phyloP scores from a whole-genome alignment of 2,888 invertebrate genomes.

The Plebejus argus region DNA sequence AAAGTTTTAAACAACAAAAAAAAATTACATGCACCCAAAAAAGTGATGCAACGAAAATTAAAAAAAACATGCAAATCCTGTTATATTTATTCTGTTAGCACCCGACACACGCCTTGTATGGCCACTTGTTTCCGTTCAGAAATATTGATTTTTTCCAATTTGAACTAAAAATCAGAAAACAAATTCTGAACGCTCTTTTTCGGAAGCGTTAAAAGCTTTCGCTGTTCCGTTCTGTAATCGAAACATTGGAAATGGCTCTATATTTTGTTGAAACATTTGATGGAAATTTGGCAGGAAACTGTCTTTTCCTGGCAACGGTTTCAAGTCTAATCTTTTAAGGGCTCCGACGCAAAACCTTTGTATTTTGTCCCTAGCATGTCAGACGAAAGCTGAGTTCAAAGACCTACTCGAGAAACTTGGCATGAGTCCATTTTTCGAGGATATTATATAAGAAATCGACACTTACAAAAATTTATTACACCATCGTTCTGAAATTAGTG shows the following conservation, averaged over 20 bases:
- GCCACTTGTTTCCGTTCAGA: not conserved
- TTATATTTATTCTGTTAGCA: not conserved
- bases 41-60: not conserved
- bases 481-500: not conserved
- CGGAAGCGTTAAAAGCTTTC: conserved; percentile 21
- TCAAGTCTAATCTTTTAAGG: not conserved
- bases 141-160: conserved; percentile 9
- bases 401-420: not conserved
- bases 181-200: conserved; percentile 23
- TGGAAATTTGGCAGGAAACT: conserved; percentile 5
- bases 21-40: not conserved
- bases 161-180: conserved; percentile 4
- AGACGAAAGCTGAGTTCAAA: not conserved
- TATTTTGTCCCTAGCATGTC: not conserved
- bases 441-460: not conserved
- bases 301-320: conserved; percentile 8
- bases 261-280: conserved; percentile 26
- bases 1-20: not conserved
- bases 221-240: conserved; percentile 10
- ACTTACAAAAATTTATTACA: not conserved
- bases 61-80: not conserved
- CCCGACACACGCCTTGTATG: not conserved
- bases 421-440: conserved; percentile 3
- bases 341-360: not conserved
- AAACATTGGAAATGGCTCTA: conserved; percentile 23